Conservation (phyloP, 2,888 invertebrate genomes). For the Chorisops tibialis region DNA sequence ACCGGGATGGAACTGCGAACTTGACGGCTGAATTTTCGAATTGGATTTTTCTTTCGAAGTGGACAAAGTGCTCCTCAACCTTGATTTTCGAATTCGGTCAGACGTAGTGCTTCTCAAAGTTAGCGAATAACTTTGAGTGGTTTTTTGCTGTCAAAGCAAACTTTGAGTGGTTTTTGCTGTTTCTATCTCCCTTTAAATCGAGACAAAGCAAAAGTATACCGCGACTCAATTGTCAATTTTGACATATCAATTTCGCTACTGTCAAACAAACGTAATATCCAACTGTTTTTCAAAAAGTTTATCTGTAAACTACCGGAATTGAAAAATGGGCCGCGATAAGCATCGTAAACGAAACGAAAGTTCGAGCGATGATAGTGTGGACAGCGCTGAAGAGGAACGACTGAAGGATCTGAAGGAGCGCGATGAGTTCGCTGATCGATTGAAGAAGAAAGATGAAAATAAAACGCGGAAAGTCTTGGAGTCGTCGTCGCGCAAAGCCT, state of each 20-base stretch:
- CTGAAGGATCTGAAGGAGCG: conserved; percentile 82
- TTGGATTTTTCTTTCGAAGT: not conserved
- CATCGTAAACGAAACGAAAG: conserved; percentile 39
- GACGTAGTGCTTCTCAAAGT: not conserved
- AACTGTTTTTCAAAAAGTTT: not conserved
- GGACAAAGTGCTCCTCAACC: not conserved
- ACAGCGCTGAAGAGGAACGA: conserved; percentile 79
- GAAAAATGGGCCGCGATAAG: conserved; percentile 36
- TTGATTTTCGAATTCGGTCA: not conserved
- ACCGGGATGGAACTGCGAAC: conserved; percentile 12
- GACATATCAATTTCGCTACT: too few relatives aligned
- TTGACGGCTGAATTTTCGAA: conserved; percentile 10
- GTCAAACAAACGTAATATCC: not conserved
- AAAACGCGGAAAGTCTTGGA: conserved; percentile 78
- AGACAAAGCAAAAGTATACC: too few relatives aligned
- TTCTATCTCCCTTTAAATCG: too few relatives aligned
- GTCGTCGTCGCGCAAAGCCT: conserved; percentile 63
- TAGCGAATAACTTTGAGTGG: conserved; percentile 1
- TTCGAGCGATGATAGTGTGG: conserved; percentile 50
- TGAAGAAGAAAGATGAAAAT: conserved; percentile 85
- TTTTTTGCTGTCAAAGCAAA: too few relatives aligned
- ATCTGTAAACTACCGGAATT: not conserved
- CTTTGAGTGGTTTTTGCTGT: too few relatives aligned
- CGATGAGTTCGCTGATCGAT: conserved; percentile 87
- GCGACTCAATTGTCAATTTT: too few relatives aligned